These are phyloP conservation scores for Falco novaeseelandiae DNA, from an alignment of 2,797 vertebrate genomes.

Conservation along the genomic window DNA sequence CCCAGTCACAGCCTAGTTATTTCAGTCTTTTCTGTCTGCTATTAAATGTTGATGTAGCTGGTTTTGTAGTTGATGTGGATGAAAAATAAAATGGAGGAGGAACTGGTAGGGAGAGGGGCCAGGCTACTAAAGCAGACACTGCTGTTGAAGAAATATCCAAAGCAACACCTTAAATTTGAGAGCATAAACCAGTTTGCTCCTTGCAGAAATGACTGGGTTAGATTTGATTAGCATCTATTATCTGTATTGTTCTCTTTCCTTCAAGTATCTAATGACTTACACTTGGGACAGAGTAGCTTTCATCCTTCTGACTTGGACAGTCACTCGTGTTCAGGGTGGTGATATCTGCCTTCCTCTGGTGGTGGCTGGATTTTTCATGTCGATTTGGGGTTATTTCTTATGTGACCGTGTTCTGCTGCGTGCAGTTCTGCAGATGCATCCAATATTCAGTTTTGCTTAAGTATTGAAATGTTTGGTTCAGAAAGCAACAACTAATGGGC, in stretches of 20 bases:
- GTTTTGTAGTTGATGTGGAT: neutral
- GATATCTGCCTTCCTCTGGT: neutral
- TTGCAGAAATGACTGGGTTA: neutral
- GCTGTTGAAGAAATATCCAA: neutral
- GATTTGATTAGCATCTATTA: neutral
- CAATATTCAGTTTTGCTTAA: neutral
- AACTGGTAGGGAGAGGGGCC: neutral
- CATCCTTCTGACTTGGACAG: neutral
- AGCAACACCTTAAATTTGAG: neutral
- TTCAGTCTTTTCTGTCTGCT: neutral
- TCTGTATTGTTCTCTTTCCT: neutral
- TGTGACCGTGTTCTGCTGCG: neutral
- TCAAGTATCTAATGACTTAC: neutral
- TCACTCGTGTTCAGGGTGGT: neutral
- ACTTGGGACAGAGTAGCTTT: neutral
- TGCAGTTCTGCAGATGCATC: neutral
- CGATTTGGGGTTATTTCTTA: neutral
- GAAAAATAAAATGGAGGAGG: neutral
- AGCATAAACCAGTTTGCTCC: neutral
- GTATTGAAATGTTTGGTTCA: neutral
- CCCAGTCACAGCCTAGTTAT: neutral
- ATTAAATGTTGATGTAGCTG: neutral
- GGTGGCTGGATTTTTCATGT: neutral
- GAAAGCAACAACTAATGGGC: neutral
- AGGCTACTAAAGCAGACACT: neutral